A percentile compares a stretch with the other conserved stretches of the same genome.
phyloP scores from a whole-genome alignment of 2,113 vertebrate genomes.

The Hippocampus mohnikei region DNA sequence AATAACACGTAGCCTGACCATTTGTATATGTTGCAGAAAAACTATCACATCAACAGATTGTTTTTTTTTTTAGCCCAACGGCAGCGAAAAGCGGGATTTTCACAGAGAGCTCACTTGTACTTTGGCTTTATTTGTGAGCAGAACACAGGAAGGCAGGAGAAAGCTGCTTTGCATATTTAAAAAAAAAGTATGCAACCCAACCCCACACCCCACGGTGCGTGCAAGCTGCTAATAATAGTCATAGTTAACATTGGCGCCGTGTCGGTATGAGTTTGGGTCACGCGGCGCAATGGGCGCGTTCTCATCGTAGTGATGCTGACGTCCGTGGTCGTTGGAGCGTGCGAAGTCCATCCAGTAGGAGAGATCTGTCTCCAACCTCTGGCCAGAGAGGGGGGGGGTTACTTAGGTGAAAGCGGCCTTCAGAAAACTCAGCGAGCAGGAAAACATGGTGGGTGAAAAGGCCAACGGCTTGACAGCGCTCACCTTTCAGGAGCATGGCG shows the following conservation, averaged over 20 bases:
- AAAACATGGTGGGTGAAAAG: constrained; percentile 33
- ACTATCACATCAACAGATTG: too few relatives aligned
- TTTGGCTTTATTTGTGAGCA: background rate
- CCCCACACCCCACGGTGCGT: background rate
- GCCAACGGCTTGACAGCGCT: constrained; percentile 42
- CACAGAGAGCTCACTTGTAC: background rate
- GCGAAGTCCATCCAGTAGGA: constrained; percentile 84
- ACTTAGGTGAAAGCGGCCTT: constrained; percentile 12
- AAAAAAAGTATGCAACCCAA: background rate
- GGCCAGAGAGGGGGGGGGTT: constrained; percentile 11
- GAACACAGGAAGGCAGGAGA: background rate
- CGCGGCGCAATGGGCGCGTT: constrained; percentile 80
- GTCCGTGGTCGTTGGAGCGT: constrained; percentile 76
- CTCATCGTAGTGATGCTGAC: constrained; percentile 90
- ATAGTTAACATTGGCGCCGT: constrained; percentile 87
- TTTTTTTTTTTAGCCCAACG: too few relatives aligned
- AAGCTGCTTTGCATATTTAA: background rate
- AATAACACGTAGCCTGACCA: too few relatives aligned
- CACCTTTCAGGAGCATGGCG: constrained; percentile 37
- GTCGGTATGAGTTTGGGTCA: constrained; percentile 72
- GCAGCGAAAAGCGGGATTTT: background rate
- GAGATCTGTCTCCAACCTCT: constrained; percentile 91
- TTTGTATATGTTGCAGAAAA: too few relatives aligned
- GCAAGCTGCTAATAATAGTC: constrained; percentile 80
- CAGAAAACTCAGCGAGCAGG: constrained; percentile 1